Evolutionary conservation across 2,113 vertebrate genomes (phyloP), one percentile per base, ranked within the genome.

Genomic region (Ophiodon elongatus): DNA sequence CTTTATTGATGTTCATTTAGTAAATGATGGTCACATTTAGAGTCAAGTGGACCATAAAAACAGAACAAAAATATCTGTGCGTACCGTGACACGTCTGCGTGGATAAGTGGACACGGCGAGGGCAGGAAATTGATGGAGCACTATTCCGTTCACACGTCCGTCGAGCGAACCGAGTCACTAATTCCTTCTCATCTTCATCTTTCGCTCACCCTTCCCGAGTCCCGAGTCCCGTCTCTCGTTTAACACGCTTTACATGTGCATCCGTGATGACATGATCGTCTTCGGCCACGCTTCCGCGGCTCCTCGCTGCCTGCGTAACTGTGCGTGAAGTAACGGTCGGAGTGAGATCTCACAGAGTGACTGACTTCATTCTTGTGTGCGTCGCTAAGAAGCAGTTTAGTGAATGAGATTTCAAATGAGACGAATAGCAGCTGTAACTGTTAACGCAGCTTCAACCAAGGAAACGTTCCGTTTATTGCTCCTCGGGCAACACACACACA

Each of bases 311-410:
- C 10, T 66, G 64, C 60, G 39, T 63, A 86, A 67, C 76, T 85
- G 76, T 89, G 80, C 69, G 56, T 87, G 81, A 79, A 84, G 60
- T 85, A 59, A 80, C 15, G 39, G 60, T 23, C 59, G 23, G 7
- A 47, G 25, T 6, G 5, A 69, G 45, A 62, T 69, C 19, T 73
- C 52, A 39, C 69, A 29, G 60, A 60, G 64, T 4, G 60, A 72
- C 25, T 75, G 47, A 66, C 64, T 80, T 66, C 31, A 39, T 37
- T 80, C 39, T 25, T 39, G 7, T 59, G 23, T 64, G 37, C 29
- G n/a, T n/a, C 2, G 37, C 37, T 23, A 57, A n/a, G 35, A 29
- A 39, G 13, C 6, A 1, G 8, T 62, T 72, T 39, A 64, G 39
- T 10, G 19, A 52, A n/a, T 21, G n/a, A 17, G n/a, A 37, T 47